Conservation (phyloP, 2,113 vertebrate genomes). For the Bujurquina vittata region DNA sequence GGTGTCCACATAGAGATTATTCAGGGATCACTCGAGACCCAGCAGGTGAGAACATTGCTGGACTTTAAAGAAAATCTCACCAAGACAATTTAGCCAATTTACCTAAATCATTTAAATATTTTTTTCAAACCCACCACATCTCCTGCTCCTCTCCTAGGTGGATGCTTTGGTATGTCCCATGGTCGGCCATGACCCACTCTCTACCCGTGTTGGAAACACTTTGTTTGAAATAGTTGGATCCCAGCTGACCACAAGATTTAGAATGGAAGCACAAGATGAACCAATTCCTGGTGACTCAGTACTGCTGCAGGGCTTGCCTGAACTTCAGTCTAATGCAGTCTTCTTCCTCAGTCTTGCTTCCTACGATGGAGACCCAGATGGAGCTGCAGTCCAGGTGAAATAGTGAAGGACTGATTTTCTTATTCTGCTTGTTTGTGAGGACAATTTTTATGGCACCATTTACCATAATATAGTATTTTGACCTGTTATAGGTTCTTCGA, state of each 20-base stretch:
- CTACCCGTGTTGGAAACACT: slow-evolving; percentile 48
- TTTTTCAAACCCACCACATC: no score
- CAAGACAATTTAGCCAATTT: neutral
- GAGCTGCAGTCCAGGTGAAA: slow-evolving; percentile 50
- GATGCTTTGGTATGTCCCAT: slow-evolving; percentile 69
- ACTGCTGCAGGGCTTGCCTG: slow-evolving; percentile 24
- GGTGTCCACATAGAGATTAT: neutral
- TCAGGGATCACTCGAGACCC: neutral
- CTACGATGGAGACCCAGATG: slow-evolving; percentile 45
- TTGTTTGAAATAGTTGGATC: slow-evolving; percentile 14
- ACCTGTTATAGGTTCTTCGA: slow-evolving; percentile 49
- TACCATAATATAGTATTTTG: neutral
- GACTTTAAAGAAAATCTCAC: neutral
- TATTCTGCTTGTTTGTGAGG: neutral
- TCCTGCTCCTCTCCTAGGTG: slow-evolving; percentile 25
- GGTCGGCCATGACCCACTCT: slow-evolving; percentile 12
- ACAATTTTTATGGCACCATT: neutral
- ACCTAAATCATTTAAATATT: no score
- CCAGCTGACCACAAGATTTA: slow-evolving; percentile 31
- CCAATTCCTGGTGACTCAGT: slow-evolving; percentile 24
- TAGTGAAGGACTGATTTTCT: fast-evolving
- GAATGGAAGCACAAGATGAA: neutral
- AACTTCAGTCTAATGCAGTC: slow-evolving; percentile 6
- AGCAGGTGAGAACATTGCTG: neutral
- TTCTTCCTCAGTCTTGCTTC: slow-evolving; percentile 52